Base-by-base conservation (phyloP, 2,797 vertebrate species). In the Gambusia yucatana region DNA sequence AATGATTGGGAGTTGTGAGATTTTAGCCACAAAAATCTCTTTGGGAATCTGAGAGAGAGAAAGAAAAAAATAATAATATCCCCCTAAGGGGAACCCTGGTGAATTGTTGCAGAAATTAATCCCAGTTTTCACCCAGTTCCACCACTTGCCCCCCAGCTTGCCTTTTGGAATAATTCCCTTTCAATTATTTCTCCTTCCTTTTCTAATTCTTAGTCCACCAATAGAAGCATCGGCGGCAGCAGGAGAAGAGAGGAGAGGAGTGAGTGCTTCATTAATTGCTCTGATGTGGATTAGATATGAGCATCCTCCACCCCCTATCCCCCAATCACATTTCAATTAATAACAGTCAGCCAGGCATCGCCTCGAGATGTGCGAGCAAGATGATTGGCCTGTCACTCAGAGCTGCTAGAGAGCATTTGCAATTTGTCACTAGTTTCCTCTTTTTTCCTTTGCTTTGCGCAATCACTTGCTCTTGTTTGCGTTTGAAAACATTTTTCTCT, bases 321-420 rank as follows among this genome's bases (percentile, higher is more conserved):
- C 85, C 92, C 93, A 95, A 95, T 94, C 92, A 93, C 93, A 92
- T 95, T 95, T 94, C 94, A 95, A 95, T 95, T 95, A 95, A 94
- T 94, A 94, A 94, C 89, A 92, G 86, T 90, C 94, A 94, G 91
- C 83, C 87, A 90, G 93, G 94, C 93, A 86, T 92, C 78, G 92
- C 94, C 90, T 91, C 79, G 59, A 93, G 94, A 95, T 94, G 92
- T 91, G 92, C 91, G 76, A 67, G 85, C 71, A 75, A 93, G 91
- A 95, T 94, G 95, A 95, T 95, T 95, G 94, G 90, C 83, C 92
- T 95, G 94, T 94, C 95, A 95, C 77, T 95, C 95, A 94, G 82
- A 84, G 84, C 86, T 88, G 87, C 85, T 84, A 73, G 57, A 72
- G 75, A 91, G 82, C 83, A 89, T 90, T 90, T 84, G 82, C 87